phyloP scores from a whole-genome alignment of 2,797 vertebrate species.

The Chloroceryle amazona region DNA sequence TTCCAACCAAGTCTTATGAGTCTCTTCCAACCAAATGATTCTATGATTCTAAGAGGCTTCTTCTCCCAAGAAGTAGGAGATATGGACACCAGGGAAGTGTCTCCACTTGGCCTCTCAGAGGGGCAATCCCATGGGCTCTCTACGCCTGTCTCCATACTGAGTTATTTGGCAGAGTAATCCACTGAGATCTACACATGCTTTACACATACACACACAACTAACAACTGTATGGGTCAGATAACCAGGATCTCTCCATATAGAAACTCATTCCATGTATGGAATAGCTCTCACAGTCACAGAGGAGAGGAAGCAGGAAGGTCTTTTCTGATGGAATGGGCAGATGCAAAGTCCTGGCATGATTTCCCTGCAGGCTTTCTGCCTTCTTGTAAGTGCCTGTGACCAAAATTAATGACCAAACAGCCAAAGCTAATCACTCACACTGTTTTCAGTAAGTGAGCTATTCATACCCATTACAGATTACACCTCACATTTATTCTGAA shows the following conservation, averaged over 20 bases:
- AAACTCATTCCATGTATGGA: background rate
- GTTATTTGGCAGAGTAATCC: background rate
- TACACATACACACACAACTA: background rate
- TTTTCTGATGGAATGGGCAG: background rate
- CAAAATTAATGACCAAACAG: conserved; percentile 32
- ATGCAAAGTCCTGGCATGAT: background rate
- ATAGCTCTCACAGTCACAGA: background rate
- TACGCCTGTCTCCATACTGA: fast-evolving
- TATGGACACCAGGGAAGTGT: background rate
- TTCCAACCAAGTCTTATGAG: too few relatives aligned
- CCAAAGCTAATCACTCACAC: conserved; percentile 19
- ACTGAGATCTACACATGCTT: background rate
- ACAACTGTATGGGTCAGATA: background rate
- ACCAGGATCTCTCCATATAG: background rate
- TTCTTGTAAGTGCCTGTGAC: conserved; percentile 9
- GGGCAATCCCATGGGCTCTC: background rate
- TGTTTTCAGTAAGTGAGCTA: background rate
- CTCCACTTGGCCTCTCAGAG: background rate
- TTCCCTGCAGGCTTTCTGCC: conserved; percentile 10
- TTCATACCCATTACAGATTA: background rate
- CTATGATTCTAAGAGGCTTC: background rate
- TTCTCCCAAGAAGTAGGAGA: background rate
- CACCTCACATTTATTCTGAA: background rate
- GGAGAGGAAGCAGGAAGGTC: background rate
- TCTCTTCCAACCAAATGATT: too few relatives aligned